Conservation (phyloP, 2,113 vertebrate species). For the Gobius niger region DNA sequence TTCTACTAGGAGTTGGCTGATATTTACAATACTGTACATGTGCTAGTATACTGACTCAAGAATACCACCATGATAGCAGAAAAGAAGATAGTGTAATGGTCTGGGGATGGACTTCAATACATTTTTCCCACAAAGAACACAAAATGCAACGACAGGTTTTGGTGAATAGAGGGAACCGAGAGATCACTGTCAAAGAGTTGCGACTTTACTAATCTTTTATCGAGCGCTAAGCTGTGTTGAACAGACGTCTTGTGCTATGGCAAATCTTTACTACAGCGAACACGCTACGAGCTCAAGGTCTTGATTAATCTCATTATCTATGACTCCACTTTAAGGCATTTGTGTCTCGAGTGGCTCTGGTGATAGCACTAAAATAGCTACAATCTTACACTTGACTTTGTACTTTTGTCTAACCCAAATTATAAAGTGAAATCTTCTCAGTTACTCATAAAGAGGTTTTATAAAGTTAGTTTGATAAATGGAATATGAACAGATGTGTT, state of each 20-base stretch:
- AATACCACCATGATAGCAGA: neutral
- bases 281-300: slow-evolving; percentile 55
- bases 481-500: too few relatives aligned
- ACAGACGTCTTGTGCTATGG: slow-evolving; percentile 23
- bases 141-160: slow-evolving; percentile 19
- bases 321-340: slow-evolving; percentile 43
- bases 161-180: slow-evolving; percentile 45
- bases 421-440: neutral
- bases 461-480: too few relatives aligned
- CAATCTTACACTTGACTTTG: slow-evolving; percentile 31
- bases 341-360: slow-evolving; percentile 34
- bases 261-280: slow-evolving; percentile 41
- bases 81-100: slow-evolving; percentile 28
- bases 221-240: slow-evolving; percentile 58
- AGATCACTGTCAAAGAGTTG: slow-evolving; percentile 36
- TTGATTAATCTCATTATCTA: slow-evolving; percentile 73
- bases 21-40: too few relatives aligned
- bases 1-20: too few relatives aligned
- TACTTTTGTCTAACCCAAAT: too few relatives aligned
- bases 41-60: too few relatives aligned
- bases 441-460: too few relatives aligned
- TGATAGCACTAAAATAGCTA: slow-evolving; percentile 35
- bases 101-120: slow-evolving; percentile 52
- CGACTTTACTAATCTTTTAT: slow-evolving; percentile 44
- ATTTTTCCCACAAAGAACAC: slow-evolving; percentile 28